Evolutionary conservation across 2,797 vertebrate species (phyloP).

Genomic region (Meriones psammophilus): DNA sequence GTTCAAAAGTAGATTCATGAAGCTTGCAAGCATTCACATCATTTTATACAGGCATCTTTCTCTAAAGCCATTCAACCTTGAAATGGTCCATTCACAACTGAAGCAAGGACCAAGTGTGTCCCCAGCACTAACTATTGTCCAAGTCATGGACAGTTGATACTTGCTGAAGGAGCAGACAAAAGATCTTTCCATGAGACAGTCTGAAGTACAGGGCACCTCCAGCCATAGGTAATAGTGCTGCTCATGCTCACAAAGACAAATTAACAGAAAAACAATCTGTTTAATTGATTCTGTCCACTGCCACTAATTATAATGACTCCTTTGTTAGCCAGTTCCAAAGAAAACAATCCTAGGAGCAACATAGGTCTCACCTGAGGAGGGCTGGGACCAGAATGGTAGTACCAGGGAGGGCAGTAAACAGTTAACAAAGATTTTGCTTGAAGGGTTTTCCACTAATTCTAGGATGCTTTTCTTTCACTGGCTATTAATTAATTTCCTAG

Average conservation of each 20-base stretch:
- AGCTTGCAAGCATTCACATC: neutral
- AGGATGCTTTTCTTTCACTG: neutral
- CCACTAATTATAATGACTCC: neutral
- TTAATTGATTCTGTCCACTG: neutral
- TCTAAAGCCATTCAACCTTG: neutral
- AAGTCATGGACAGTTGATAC: neutral
- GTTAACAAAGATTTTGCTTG: neutral
- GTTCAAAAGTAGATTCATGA: conserved; percentile 30
- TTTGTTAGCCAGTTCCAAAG: neutral
- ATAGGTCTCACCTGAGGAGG: neutral
- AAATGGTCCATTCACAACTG: neutral
- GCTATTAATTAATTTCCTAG: neutral
- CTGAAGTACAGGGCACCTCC: neutral
- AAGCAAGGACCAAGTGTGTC: neutral
- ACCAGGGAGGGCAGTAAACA: neutral
- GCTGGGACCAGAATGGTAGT: neutral
- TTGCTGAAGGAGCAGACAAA: neutral
- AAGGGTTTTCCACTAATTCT: neutral
- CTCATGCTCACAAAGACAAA: neutral
- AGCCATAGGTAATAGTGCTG: neutral
- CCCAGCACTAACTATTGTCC: neutral
- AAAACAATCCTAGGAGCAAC: neutral
- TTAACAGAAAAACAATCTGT: neutral
- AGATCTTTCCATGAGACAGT: neutral
- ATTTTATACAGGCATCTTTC: neutral